phyloP scores from a whole-genome alignment of 2,113 vertebrate species.

The Falcunculus frontatus region DNA sequence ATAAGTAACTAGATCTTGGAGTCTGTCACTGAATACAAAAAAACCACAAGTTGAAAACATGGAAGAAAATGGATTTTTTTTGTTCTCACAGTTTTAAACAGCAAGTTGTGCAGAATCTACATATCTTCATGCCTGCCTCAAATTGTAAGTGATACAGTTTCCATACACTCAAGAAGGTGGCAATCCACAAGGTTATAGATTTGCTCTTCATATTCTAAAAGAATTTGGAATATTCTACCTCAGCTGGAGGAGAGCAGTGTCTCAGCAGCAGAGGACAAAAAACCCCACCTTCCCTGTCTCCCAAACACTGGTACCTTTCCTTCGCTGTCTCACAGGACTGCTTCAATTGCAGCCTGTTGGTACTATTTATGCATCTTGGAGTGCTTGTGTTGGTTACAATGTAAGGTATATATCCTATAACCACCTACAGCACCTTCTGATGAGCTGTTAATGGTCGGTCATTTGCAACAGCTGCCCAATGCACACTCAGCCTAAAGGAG shows the following conservation, averaged over 20 bases:
- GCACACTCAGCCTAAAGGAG: not conserved
- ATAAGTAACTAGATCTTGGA: not conserved
- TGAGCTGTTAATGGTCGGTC: not conserved
- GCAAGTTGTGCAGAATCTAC: not conserved
- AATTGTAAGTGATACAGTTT: not conserved
- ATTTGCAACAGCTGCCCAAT: not conserved
- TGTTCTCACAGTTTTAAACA: not conserved
- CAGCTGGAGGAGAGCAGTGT: not conserved
- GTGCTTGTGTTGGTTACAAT: not conserved
- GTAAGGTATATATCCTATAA: not conserved
- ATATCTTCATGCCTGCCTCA: not conserved
- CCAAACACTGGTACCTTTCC: not conserved
- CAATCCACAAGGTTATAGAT: not conserved
- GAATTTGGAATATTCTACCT: not conserved
- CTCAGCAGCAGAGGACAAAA: not conserved
- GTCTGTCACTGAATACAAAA: not conserved
- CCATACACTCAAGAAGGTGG: not conserved
- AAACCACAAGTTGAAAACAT: not conserved
- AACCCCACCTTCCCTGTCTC: no score
- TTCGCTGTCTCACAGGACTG: not conserved
- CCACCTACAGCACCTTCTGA: not conserved
- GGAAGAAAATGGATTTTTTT: not conserved
- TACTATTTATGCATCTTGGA: not conserved
- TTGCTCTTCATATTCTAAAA: not conserved
- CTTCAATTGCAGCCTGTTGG: not conserved